Evolutionary conservation across 2,888 invertebrate genomes (phyloP).

Genomic region (Cacoxenus indagator): DNA sequence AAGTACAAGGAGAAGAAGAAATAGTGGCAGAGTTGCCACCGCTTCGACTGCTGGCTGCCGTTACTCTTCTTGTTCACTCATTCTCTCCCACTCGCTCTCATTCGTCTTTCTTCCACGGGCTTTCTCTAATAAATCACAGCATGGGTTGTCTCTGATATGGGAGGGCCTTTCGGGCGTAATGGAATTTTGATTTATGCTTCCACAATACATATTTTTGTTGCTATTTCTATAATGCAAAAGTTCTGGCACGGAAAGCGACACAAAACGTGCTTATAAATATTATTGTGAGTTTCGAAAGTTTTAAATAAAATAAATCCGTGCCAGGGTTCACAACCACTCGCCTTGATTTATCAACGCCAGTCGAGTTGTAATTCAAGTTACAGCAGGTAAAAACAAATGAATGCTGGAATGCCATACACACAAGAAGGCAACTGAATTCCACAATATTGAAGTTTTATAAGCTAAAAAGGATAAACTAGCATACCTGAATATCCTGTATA

Average conservation of each 20-base stretch:
- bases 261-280: neutral
- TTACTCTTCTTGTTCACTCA: neutral
- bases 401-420: too few relatives aligned
- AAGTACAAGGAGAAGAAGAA: neutral
- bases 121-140: slow-evolving; percentile 67
- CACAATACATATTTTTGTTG: slow-evolving; percentile 40
- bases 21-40: neutral
- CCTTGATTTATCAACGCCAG: too few relatives aligned
- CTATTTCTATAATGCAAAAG: slow-evolving; percentile 61
- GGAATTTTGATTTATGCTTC: slow-evolving; percentile 69
- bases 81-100: neutral
- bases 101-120: neutral
- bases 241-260: slow-evolving; percentile 45
- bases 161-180: slow-evolving; percentile 66
- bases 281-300: slow-evolving; percentile 17
- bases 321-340: too few relatives aligned
- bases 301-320: slow-evolving; percentile 32
- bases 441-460: too few relatives aligned
- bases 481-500: too few relatives aligned
- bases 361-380: too few relatives aligned
- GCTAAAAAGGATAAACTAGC: too few relatives aligned
- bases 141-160: slow-evolving; percentile 68
- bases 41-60: neutral
- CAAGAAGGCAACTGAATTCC: too few relatives aligned
- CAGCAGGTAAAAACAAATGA: too few relatives aligned